Conservation (phyloP, 2,797 vertebrate genomes). For the Neosilurus hyrtlii region DNA sequence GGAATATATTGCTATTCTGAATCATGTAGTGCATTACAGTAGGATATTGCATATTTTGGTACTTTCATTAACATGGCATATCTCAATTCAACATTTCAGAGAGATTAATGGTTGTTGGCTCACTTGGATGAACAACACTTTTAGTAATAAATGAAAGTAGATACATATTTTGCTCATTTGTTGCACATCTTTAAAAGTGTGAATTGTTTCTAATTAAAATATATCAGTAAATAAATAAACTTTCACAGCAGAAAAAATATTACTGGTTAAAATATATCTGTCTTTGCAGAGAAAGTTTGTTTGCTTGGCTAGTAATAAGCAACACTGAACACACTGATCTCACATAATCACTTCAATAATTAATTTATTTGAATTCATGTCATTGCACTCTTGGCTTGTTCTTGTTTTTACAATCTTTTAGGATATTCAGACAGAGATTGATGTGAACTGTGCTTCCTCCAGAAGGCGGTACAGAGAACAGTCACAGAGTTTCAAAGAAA, state of each 20-base stretch:
- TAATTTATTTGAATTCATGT: background rate
- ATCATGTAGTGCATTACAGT: background rate
- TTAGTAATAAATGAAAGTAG: background rate
- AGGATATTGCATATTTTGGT: background rate
- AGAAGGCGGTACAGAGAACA: constrained; percentile 59
- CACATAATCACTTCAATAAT: background rate
- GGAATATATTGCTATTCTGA: constrained; percentile 1
- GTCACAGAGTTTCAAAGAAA: constrained; percentile 9
- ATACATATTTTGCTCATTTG: background rate
- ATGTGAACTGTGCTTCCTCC: constrained; percentile 78
- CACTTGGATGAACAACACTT: background rate
- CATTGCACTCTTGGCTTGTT: constrained; percentile 10
- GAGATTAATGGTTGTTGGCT: background rate
- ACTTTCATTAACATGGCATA: background rate
- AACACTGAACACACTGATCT: background rate
- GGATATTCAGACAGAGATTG: constrained; percentile 85
- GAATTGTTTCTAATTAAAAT: background rate
- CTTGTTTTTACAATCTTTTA: constrained; percentile 54
- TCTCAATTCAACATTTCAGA: background rate
- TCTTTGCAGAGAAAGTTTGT: background rate
- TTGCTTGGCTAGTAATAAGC: background rate
- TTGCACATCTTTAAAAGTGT: background rate
- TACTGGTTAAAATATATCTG: background rate
- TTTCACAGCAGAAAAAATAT: background rate
- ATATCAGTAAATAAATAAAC: background rate